phyloP scores from a whole-genome alignment of 2,888 invertebrate genomes.

The Carcina quercana region DNA sequence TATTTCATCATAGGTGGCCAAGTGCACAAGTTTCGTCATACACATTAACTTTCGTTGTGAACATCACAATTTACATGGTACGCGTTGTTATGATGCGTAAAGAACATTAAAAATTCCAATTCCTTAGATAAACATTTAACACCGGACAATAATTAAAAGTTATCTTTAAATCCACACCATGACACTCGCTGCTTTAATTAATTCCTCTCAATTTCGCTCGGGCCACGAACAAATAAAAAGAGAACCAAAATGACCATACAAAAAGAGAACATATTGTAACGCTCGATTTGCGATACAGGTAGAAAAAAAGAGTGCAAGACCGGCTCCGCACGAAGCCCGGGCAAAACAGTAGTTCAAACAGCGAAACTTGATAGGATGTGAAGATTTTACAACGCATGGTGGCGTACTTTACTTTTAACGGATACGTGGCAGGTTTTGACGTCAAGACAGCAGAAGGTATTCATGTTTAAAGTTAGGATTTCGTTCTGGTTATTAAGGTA shows the following conservation, averaged over 20 bases:
- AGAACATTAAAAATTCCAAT: no score
- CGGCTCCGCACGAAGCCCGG: constrained; percentile 30
- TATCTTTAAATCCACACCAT: constrained; percentile 14
- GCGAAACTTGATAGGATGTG: constrained; percentile 53
- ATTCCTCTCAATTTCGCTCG: constrained; percentile 42
- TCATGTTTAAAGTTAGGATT: no score
- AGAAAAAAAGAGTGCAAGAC: constrained; percentile 25
- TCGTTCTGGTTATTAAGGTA: no score
- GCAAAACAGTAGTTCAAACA: constrained; percentile 55
- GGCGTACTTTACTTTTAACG: constrained; percentile 12
- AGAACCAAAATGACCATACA: constrained; percentile 22
- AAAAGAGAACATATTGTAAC: constrained; percentile 35
- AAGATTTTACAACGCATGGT: constrained; percentile 41
- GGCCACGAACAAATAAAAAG: constrained; percentile 29
- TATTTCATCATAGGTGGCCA: no score
- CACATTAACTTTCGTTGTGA: no score
- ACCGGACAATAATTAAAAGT: constrained; percentile 6
- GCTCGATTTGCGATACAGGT: constrained; percentile 44
- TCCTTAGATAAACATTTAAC: no score
- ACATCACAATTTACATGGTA: no score
- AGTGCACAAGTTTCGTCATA: no score
- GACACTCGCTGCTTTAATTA: constrained; percentile 34
- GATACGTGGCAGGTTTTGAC: no score
- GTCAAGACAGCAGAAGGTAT: no score
- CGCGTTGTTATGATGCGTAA: no score